Conservation (phyloP, 2,113 vertebrate genomes). For the Pterophyllum scalare region DNA sequence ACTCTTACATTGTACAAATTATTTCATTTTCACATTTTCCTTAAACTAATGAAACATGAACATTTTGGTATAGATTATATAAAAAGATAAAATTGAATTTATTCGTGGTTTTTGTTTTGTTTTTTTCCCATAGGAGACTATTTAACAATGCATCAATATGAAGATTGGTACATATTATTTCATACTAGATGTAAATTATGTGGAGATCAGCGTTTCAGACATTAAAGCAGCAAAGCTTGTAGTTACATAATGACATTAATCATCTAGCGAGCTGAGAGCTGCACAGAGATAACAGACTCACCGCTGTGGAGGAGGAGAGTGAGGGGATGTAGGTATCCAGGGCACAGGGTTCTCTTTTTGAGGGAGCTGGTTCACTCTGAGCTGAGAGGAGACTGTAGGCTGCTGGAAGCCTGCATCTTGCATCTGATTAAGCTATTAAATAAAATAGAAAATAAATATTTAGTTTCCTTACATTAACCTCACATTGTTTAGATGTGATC, state of each 20-base stretch:
- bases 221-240: neutral
- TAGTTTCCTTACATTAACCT: neutral
- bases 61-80: neutral
- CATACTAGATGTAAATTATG: neutral
- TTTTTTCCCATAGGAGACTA: neutral
- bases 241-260: conserved; percentile 26
- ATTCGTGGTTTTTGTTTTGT: too few relatives aligned
- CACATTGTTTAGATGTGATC: neutral
- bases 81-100: too few relatives aligned
- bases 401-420: conserved; percentile 79
- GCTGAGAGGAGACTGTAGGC: conserved; percentile 84
- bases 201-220: neutral
- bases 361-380: conserved; percentile 80
- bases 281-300: conserved; percentile 59
- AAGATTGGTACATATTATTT: neutral
- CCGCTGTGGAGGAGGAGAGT: conserved; percentile 79
- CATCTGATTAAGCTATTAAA: conserved; percentile 7
- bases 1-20: neutral
- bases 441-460: conserved; percentile 10
- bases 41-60: neutral
- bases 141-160: too few relatives aligned
- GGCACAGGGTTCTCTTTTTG: conserved; percentile 74
- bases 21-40: neutral
- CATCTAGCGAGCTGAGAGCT: neutral
- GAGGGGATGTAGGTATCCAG: conserved; percentile 73